A percentile compares a stretch with the other conserved stretches of the same genome.
These are phyloP conservation scores for Acleris sparsana DNA, from an alignment of 2,888 invertebrate genomes.

Conservation along the genomic window DNA sequence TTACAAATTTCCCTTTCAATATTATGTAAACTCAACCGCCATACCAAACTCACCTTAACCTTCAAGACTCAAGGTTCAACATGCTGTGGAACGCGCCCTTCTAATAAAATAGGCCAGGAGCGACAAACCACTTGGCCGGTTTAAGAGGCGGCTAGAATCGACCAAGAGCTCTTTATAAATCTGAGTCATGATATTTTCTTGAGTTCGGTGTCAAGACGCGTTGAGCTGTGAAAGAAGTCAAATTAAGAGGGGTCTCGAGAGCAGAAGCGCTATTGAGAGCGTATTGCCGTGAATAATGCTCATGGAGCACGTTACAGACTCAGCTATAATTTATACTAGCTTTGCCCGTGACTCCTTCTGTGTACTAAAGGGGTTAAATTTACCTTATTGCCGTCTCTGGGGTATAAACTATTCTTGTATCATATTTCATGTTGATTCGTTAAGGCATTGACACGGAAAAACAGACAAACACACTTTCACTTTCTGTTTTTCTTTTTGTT, in stretches of 20 bases:
- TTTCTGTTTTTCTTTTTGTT: no score
- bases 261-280: slow-evolving; percentile 11
- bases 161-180: slow-evolving; percentile 55
- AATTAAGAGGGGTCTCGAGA: slow-evolving; percentile 21
- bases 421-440: no score
- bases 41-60: slow-evolving; percentile 41
- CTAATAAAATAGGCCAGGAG: slow-evolving; percentile 62
- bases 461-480: no score
- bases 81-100: slow-evolving; percentile 39
- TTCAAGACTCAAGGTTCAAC: slow-evolving; percentile 41
- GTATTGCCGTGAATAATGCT: slow-evolving; percentile 1
- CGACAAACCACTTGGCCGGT: slow-evolving; percentile 47
- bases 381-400: no score
- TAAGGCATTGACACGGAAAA: no score
- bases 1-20: slow-evolving; percentile 22
- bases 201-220: slow-evolving; percentile 28
- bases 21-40: slow-evolving; percentile 41
- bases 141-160: slow-evolving; percentile 53
- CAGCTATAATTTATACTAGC: background rate
- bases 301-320: background rate
- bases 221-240: slow-evolving; percentile 22
- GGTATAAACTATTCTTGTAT: no score
- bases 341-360: no score
- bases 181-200: slow-evolving; percentile 57
- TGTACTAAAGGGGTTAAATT: no score